Evolutionary conservation across 1,140 invertebrate species (phyloP), one percentile per base, ranked within the genome.

Genomic region (Sycophaga agraensis): DNA sequence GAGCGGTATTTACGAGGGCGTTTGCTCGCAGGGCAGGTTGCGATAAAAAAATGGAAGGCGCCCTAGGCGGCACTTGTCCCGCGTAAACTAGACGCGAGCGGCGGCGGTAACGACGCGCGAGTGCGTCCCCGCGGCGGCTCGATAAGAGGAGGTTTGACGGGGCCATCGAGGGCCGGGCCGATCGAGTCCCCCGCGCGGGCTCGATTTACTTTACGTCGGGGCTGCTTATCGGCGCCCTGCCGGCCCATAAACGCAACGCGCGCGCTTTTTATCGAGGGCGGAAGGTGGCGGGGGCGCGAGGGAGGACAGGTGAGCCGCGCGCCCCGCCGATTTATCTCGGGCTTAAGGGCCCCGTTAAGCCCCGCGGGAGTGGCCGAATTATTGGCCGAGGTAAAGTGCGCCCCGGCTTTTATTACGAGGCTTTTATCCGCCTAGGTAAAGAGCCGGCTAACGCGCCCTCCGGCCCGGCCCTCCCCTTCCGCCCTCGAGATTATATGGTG

Each of bases 191-290:
- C 28, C 28, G 28, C 28, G 28, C 11, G 5, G 28, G 22, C 40
- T 26, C 67, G 69, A 72, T 79, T 78, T 73, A 75, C 73, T 79
- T 77, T 77, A 78, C 69, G 73, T n/a, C n/a, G 70, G 34, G 68
- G 66, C 68, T 73, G 68, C 76, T 79, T 79, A 79, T 79, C 77
- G 70, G 62, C 46, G 59, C 64, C 65, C 73, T 73, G 74, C 73
- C 74, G 75, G 73, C 69, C 71, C 76, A 75, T 78, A 76, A 76
- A 76, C 75, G 73, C 71, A 72, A 73, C 67, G 69, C 63, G 39
- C 60, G 61, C 65, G 56, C n/a, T n/a, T n/a, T n/a, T 73, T 69
- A 68, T 64, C 63, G 65, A 60, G 70, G 45, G 63, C 64, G 54
- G 51, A 34, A 39, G 62, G 54, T 49, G 22, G 16, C 3, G 46